Evolutionary conservation across 2,113 vertebrate genomes (phyloP), one percentile per base, ranked within the genome.

Genomic region (Zosterops lateralis): DNA sequence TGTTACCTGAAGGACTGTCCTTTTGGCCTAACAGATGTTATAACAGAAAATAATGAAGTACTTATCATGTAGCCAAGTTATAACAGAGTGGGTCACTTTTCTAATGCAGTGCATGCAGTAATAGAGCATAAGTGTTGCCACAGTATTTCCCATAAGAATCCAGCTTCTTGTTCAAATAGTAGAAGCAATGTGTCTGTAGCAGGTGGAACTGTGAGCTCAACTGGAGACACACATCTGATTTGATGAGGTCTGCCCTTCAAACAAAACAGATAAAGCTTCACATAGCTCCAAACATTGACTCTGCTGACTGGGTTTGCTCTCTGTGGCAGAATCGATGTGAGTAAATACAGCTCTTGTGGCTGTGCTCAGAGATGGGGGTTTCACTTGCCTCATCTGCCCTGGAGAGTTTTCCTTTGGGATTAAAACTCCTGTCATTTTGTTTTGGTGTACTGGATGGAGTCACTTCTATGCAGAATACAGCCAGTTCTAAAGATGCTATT

Each of bases 241-340:
- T 58, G 34, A 70, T 86, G 68, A 73, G 48, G 11, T 90, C 51
- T 62, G 47, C 71, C 25, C 60, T 88, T 88, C 75, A 54, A 53
- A 90, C 75, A 47, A 66, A 83, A 51, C 6, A 57, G 7, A 71
- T 58, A 21, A n/a, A 82, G 79, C 20, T 65, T 89, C 36, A 47
- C 32, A 77, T 76, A 79, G 48, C 47, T 90, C 62, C 77, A 56
- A 51, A 62, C n/a, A 47, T 38, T 48, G 71, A 42, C 50, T 89
- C 65, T 90, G 54, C 62, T 89, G 77, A 12, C 54, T 83, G 87
- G 34, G 31, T 88, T 91, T 86, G 58, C 56, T 86, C 34, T 61
- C 31, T 76, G 64, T 76, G 65, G 5, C 50, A 76, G 71, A 68
- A 38, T 72, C 7, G 0, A 6, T 85, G 45, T 61, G 62, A 66